Base-by-base conservation (phyloP, 1,140 invertebrate species). In the Pseudomyrmex sp. region DNA sequence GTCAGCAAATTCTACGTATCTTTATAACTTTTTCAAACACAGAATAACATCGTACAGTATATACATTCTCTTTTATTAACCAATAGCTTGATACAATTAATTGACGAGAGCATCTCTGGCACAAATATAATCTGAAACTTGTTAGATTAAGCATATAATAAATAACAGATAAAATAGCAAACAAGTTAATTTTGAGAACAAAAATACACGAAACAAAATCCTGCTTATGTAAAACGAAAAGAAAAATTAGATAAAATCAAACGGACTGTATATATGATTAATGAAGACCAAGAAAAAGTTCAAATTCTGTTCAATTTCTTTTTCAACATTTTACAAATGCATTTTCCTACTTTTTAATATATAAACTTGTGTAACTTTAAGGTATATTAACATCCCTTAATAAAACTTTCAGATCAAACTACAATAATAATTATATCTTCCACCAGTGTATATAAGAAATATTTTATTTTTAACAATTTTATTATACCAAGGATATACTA, bases 401-500 rank as follows among this genome's bases (percentile, higher is more conserved):
- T 83, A 88, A 79, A 77, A 84, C 50, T 69, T 82, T 83, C 18
- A 84, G 68, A 80, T 73, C 74, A 85, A 79, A 66, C 48, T 89
- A 76, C 62, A 85, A 86, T 85, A 83, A 89, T 66, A 84, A 84
- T 4, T 35, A 35, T 90, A 87, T 88, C 58, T 85, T 82, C 90
- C 76, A 90, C 70, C 84, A 83, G 84, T 89, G 0, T 35, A 35
- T 35, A 90, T 79, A 90, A 88, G 80, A 70, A 35, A 35, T 35
- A 35, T 82, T 91, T 91, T 87, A 90, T 90, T 89, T 90, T 70
- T 89, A 91, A 91, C 86, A 90, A 91, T 87, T 18, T 18, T 18
- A 83, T 84, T 87, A 89, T 90, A 87, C 77, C 82, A 87, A 85
- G 86, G 74, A 91, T 59, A 77, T 72, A 84, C 76, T 89, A 90